Evolutionary conservation across 2,113 vertebrate genomes (phyloP).

Genomic region (Vireo altiloquus): DNA sequence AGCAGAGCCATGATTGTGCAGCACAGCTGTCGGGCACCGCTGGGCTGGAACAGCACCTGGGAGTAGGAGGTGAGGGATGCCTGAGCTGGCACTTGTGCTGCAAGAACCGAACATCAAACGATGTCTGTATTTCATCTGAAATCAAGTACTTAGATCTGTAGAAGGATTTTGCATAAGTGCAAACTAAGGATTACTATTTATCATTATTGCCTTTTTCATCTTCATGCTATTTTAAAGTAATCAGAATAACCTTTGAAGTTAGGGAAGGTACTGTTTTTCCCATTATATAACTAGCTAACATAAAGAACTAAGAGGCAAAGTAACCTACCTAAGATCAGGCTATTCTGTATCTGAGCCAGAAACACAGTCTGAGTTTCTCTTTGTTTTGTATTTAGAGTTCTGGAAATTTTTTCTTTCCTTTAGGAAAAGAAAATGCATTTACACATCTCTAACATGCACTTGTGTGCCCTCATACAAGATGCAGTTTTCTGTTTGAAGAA

Average conservation of each 20-base stretch:
- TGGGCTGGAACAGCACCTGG: not conserved
- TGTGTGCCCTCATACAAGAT: not conserved
- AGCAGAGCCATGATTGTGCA: not conserved
- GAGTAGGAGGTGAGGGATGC: constrained; percentile 25
- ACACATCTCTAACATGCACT: fast-evolving
- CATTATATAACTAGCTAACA: not conserved
- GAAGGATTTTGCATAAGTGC: constrained; percentile 53
- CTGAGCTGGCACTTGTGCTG: not conserved
- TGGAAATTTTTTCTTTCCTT: not conserved
- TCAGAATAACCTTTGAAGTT: constrained; percentile 43
- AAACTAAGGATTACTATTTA: constrained; percentile 39
- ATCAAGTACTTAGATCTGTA: constrained; percentile 32
- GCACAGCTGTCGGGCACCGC: not conserved
- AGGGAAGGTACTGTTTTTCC: constrained; percentile 2
- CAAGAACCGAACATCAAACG: constrained; percentile 15
- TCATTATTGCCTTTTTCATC: constrained; percentile 57
- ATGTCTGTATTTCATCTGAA: constrained; percentile 14
- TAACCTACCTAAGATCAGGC: not conserved
- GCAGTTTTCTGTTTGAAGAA: not conserved
- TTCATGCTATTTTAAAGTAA: constrained; percentile 7
- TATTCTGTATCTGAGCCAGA: not conserved
- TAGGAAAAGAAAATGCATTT: not conserved
- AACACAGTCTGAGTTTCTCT: not conserved
- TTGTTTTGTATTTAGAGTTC: not conserved
- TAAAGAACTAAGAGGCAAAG: not conserved